phyloP scores from a whole-genome alignment of 1,140 invertebrate species.

The Pomacea maculata region DNA sequence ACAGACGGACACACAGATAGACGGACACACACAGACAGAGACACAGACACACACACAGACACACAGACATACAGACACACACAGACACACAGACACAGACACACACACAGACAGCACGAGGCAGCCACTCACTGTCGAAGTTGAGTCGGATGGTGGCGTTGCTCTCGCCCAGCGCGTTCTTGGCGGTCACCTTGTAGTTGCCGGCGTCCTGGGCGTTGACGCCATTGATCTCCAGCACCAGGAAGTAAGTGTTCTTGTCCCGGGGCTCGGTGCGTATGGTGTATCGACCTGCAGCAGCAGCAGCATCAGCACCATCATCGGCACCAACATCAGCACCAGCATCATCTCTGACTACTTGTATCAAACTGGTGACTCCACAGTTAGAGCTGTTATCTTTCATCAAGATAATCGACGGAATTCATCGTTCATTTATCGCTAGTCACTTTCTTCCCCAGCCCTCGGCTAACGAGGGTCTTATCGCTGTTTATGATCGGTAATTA shows the following conservation, averaged over 20 bases:
- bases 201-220: constrained; percentile 95
- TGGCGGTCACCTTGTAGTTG: constrained; percentile 98
- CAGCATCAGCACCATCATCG: neutral
- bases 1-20: too few species aligned
- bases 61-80: too few species aligned
- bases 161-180: constrained; percentile 97
- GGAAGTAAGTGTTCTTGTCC: constrained; percentile 85
- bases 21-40: too few species aligned
- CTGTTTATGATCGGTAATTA: too few species aligned
- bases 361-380: too few species aligned
- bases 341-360: neutral
- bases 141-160: constrained; percentile 99
- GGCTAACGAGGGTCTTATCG: too few species aligned
- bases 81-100: too few species aligned
- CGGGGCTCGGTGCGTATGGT: constrained; percentile 68
- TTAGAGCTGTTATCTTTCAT: too few species aligned
- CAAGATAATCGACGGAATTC: too few species aligned
- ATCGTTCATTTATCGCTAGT: too few species aligned
- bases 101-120: neutral
- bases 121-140: constrained; percentile 79
- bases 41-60: too few species aligned
- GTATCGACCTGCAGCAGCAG: constrained; percentile 52
- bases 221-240: constrained; percentile 91
- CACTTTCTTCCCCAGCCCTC: too few species aligned
- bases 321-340: neutral